phyloP scores from a whole-genome alignment of 2,113 vertebrate genomes.

The Redunca redunca region DNA sequence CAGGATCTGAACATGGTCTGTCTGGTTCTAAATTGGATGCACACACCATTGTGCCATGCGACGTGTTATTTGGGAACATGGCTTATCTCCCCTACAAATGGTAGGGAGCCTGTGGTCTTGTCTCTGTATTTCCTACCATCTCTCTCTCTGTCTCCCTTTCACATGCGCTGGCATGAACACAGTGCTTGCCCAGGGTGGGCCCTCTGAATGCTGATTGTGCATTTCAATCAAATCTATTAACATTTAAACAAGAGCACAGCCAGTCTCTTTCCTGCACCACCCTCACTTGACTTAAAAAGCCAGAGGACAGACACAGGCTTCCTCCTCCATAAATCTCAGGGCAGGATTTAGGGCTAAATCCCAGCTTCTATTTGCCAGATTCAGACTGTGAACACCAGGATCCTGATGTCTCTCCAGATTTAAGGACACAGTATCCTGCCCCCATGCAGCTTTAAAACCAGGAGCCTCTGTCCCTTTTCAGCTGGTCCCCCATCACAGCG shows the following conservation, averaged over 20 bases:
- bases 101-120: not conserved
- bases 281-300: not conserved
- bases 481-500: not conserved
- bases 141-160: not conserved
- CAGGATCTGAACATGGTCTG: not conserved
- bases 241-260: not conserved
- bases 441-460: not conserved
- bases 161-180: not conserved
- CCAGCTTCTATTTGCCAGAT: not conserved
- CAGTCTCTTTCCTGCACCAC: not conserved
- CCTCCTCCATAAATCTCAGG: not conserved
- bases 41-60: too few species aligned
- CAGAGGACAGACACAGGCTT: not conserved
- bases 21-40: not conserved
- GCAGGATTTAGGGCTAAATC: not conserved
- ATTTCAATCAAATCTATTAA: not conserved
- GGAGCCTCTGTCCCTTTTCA: not conserved
- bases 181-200: not conserved
- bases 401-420: not conserved
- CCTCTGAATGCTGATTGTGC: not conserved
- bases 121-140: not conserved
- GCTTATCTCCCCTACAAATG: not conserved
- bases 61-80: not conserved
- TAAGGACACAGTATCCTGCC: not conserved
- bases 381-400: not conserved